Conservation (phyloP, 2,888 invertebrate species). For the Teleiodes luculella region DNA sequence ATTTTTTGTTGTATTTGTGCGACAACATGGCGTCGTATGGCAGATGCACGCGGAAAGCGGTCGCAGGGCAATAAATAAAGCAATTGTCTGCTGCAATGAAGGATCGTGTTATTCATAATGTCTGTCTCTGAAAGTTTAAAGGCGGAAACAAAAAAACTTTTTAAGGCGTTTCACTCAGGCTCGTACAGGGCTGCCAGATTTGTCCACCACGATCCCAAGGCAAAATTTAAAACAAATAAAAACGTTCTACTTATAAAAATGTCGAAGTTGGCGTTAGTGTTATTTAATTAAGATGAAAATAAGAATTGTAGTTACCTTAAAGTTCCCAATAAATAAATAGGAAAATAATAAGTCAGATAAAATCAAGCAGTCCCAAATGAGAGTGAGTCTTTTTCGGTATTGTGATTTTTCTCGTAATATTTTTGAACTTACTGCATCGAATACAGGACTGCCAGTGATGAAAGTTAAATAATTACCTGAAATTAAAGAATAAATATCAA, state of each 20-base stretch:
- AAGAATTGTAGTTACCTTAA: too few species aligned
- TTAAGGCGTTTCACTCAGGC: neutral
- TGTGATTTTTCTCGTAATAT: neutral
- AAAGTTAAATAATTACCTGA: constrained; percentile 25
- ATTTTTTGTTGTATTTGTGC: constrained; percentile 6
- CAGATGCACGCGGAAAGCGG: constrained; percentile 51
- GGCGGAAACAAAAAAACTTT: neutral
- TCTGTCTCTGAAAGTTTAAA: constrained; percentile 8
- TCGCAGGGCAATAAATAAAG: constrained; percentile 54
- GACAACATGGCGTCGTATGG: constrained; percentile 18
- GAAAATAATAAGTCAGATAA: too few species aligned
- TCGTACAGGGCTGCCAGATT: neutral
- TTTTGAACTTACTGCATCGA: neutral
- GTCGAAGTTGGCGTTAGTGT: too few species aligned
- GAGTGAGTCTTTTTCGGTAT: too few species aligned
- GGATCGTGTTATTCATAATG: constrained; percentile 12
- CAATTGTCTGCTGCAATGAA: constrained; percentile 35
- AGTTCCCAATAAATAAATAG: too few species aligned
- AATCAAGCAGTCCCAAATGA: too few species aligned
- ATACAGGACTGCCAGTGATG: neutral
- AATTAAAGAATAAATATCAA: constrained; percentile 22
- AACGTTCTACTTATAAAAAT: too few species aligned
- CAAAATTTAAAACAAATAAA: too few species aligned
- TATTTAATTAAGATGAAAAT: too few species aligned
- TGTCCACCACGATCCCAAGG: neutral